Evolutionary conservation across 2,888 invertebrate genomes (phyloP).

Genomic region (Habroteleia sp.): DNA sequence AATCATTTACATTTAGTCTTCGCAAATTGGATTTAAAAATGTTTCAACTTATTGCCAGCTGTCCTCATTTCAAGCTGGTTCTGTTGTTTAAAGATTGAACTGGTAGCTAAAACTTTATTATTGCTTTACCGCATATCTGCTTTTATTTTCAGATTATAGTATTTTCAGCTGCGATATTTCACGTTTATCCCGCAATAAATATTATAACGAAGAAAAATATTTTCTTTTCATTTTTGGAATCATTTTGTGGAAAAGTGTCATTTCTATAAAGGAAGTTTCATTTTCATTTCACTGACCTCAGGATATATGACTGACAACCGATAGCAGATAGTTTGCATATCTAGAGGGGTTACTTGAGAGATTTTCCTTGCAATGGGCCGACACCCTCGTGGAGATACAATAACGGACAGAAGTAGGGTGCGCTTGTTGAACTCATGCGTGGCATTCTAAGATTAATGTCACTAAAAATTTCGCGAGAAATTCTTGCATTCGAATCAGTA

Average conservation of each 20-base stretch:
- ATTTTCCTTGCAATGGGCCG: slow-evolving; percentile 39
- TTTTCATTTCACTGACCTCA: slow-evolving; percentile 53
- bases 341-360: slow-evolving; percentile 43
- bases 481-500: not conserved
- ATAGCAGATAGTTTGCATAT: slow-evolving; percentile 57
- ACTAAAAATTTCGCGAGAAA: slow-evolving; percentile 32
- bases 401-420: slow-evolving; percentile 45
- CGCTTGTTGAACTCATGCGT: slow-evolving; percentile 47
- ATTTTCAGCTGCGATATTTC: not conserved
- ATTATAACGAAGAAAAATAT: slow-evolving; percentile 11
- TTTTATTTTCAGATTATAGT: no score
- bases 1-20: slow-evolving; percentile 19
- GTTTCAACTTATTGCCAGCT: slow-evolving; percentile 23
- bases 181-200: slow-evolving; percentile 4
- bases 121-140: slow-evolving; percentile 20
- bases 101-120: slow-evolving; percentile 19
- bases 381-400: slow-evolving; percentile 44
- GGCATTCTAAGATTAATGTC: slow-evolving; percentile 57
- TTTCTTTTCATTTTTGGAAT: slow-evolving; percentile 16
- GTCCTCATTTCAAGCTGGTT: slow-evolving; percentile 19
- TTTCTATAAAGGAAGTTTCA: slow-evolving; percentile 50
- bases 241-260: slow-evolving; percentile 34
- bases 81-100: not conserved
- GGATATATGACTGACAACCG: slow-evolving; percentile 51
- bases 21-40: slow-evolving; percentile 19